Base-by-base conservation (phyloP, 2,888 invertebrate genomes). In the Parelbella ahira region DNA sequence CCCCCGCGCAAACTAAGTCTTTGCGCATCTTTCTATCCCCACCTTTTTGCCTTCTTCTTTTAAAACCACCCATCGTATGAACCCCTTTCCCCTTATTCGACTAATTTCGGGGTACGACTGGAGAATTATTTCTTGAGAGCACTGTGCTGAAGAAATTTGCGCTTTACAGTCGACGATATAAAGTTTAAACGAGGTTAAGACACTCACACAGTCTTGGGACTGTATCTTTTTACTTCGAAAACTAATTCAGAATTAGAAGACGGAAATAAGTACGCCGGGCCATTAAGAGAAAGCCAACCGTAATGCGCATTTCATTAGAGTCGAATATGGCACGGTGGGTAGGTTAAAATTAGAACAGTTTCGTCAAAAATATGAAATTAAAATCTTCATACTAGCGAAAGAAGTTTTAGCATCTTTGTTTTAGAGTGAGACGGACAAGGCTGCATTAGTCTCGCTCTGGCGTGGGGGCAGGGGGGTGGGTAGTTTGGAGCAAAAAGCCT, bases 391-490 rank as follows among this genome's bases (percentile, higher is more conserved):
- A 86, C 86, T 86, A 86, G 83, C 86, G 82, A 87, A 87, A 87
- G 87, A 87, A 87, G 86, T 87, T 87, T 86, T 84, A 87, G 87
- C 87, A 87, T 87, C 87, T 87, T 87, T 87, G 87, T 87, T 87
- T 87, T 87, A 87, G 87, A 87, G 82, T 56, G 84, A 83, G 87
- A 87, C 60, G 63, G 80, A 67, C 62, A 71, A 71, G 68, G 72
- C 60, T 79, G 83, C 83, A 82, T 86, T 84, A 86, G 87, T 86
- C 86, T 76, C 79, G 70, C 80, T 84, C 81, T 60, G 56, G 66
- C 46, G 46, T 41, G 54, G 60, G 72, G 67, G n/a, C 54, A 65
- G 51, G 64, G 68, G 77, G 78, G 75, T 81, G 83, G 84, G 87
- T 87, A 86, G 87, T 86, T 87, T 81, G 71, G 67, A 84, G 86